These are phyloP conservation scores for Virgularia gustaviana DNA, from an alignment of 92 coral and sea anemone species.

Conservation along the genomic window DNA sequence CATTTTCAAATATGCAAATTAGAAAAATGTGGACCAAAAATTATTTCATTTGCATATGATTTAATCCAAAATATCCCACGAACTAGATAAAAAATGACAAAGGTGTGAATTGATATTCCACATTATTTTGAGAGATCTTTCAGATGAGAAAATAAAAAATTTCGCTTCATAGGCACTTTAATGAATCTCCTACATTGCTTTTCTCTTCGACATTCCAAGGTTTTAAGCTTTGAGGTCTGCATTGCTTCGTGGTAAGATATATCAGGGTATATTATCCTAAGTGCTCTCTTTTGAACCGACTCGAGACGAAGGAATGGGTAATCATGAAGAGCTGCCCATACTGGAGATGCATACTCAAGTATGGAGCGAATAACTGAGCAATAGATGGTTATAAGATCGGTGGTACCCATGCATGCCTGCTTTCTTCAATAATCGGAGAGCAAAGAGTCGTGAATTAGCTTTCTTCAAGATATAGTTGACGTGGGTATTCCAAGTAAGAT, in stretches of 20 bases:
- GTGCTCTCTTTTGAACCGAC: neutral
- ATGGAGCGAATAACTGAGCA: neutral
- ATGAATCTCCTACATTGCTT: neutral
- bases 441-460: conserved; percentile 4
- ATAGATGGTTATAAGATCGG: conserved; percentile 3
- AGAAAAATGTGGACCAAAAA: too few relatives aligned
- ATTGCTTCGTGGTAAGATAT: conserved; percentile 1
- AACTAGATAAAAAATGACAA: too few relatives aligned
- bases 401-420: neutral
- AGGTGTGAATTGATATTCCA: too few relatives aligned
- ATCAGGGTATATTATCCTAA: neutral
- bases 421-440: conserved; percentile 19
- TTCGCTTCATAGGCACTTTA: too few relatives aligned
- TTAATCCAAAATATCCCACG: too few relatives aligned
- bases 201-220: conserved; percentile 13
- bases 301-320: neutral
- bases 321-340: neutral
- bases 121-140: too few relatives aligned
- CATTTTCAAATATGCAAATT: too few relatives aligned
- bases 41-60: too few relatives aligned
- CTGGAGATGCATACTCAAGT: conserved; percentile 3
- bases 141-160: too few relatives aligned
- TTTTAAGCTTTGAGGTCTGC: neutral
- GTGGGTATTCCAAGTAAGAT: conserved; percentile 35
- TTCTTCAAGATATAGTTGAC: neutral